Evolutionary conservation across 2,888 invertebrate species (phyloP), one percentile per base, ranked within the genome.

Genomic region (Agriopis aurantiaria): DNA sequence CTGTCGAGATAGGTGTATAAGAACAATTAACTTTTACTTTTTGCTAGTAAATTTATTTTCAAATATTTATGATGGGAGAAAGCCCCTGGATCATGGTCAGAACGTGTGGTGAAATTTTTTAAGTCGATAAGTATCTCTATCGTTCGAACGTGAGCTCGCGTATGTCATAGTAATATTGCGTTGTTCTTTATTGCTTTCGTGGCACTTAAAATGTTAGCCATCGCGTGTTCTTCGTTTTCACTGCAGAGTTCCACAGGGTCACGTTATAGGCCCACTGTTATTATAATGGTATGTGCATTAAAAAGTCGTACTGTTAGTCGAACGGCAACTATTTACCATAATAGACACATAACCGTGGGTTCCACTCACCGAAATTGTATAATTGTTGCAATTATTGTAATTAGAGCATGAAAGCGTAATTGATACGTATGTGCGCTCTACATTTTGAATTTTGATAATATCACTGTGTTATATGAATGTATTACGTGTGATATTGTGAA

Each of bases 11-110:
- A 78, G 80, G 75, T 79, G 82, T 79, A 81, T 80, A 82, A 83
- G 84, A 84, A 86, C 87, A 88, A 87, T 88, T 88, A 83, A 89
- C 88, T 89, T 89, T 89, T 88, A 88, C 88, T 88, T 89, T 88
- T 81, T 2, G 74, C 76, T 74, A 68, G 72, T 75, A 74, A 70
- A 76, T 81, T 81, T 75, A 82, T 82, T 80, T 77, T 78, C 70
- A 83, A 82, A 85, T 84, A 84, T 81, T 77, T 75, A 78, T 78
- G 77, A 78, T 76, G 69, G 74, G 81, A 82, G 89, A 90, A 89
- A 90, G 89, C 85, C 80, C 74, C 77, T 82, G 80, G 82, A 82
- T 80, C 78, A 85, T 81, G 78, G 78, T 75, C 74, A 71, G 66
- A 69, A 64, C 71, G 80, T 78, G 81, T 79, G 76, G 84, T 82